Base-by-base conservation (phyloP, 2,888 invertebrate species). In the Caenorhabditis virilis region DNA sequence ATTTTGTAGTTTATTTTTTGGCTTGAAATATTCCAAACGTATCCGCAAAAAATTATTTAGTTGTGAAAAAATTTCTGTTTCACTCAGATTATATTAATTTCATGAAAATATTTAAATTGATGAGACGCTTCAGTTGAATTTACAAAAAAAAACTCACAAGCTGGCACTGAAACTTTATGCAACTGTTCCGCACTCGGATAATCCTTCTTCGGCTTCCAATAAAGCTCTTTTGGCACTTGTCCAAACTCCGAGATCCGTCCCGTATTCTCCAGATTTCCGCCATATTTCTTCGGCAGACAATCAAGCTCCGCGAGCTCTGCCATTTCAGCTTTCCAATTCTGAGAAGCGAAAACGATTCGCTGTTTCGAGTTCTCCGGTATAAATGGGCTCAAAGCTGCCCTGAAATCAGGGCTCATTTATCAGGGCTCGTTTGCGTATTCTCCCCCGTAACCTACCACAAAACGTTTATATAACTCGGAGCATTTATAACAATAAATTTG, bases 401-500 rank as follows among this genome's bases (percentile, higher is more conserved):
- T 61, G 43, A 41, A 33, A 56, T 50, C 18, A 2, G n/a, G n/a
- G n/a, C n/a, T n/a, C n/a, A n/a, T n/a, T n/a, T n/a, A n/a, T n/a
- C n/a, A n/a, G n/a, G n/a, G n/a, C n/a, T n/a, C n/a, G n/a, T n/a
- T n/a, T n/a, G n/a, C n/a, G n/a, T n/a, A n/a, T n/a, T n/a, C n/a
- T n/a, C 1, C n/a, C 35, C 25, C 27, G 20, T 6, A 26, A 7
- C 48, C 20, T 47, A 62, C 69, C 70, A 72, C 30, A 76, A 52
- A 15, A 76, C 62, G 46, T 72, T 72, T 56, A 76, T 66, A 52
- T 62, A 76, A 23, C 69, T 61, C 15, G 76, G 76, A 2, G 74
- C 61, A 48, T 76, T 76, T 41, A 76, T 66, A 16, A 74, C 70
- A 39, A 76, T 71, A 46, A 76, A 74, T 43, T 74, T 74, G 48